These are phyloP conservation scores for Leucopsar rothschildi DNA, from an alignment of 2,113 vertebrate genomes.

Conservation along the genomic window DNA sequence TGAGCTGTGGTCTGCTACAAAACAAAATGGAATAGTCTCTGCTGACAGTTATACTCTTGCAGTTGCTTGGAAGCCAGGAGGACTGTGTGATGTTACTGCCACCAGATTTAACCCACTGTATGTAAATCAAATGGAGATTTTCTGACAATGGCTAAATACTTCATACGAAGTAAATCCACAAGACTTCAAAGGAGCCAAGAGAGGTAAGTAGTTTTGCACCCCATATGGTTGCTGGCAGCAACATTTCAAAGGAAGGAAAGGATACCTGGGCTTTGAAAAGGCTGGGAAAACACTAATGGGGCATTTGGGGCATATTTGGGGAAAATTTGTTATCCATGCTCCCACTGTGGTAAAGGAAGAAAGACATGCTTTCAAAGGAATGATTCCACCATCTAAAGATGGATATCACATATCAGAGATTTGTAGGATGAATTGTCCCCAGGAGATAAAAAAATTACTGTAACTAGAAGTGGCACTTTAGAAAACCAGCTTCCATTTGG, in stretches of 20 bases:
- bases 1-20: background rate
- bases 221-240: background rate
- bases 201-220: background rate
- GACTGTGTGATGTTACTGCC: background rate
- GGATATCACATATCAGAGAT: background rate
- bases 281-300: background rate
- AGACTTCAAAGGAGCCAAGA: background rate
- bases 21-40: background rate
- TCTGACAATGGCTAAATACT: background rate
- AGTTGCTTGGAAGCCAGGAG: background rate
- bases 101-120: background rate
- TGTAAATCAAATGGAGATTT: background rate
- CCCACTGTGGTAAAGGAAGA: background rate
- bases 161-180: background rate
- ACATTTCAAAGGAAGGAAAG: background rate
- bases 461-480: background rate
- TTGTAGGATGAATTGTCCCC: background rate
- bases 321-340: background rate
- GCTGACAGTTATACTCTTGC: background rate
- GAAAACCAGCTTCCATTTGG: background rate
- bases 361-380: background rate
- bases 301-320: too few relatives aligned
- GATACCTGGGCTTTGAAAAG: background rate
- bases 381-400: background rate
- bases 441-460: background rate